Evolutionary conservation across 2,797 vertebrate species (phyloP).

Genomic region (Rhynchotus rufescens): DNA sequence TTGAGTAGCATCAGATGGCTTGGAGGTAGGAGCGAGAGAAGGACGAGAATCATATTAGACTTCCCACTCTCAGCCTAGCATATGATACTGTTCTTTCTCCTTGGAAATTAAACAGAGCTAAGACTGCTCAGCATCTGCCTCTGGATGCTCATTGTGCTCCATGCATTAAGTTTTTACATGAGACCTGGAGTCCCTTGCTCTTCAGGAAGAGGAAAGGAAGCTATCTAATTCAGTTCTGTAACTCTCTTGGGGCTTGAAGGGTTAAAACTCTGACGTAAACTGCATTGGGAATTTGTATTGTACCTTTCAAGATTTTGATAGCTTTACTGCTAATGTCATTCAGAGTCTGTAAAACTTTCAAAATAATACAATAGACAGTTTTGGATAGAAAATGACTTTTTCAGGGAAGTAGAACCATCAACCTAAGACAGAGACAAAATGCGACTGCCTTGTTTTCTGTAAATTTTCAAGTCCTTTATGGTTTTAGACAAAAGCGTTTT

Average conservation of each 20-base stretch:
- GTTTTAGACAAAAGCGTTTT: background rate
- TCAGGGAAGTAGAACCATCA: background rate
- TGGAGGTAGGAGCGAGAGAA: background rate
- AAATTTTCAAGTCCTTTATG: background rate
- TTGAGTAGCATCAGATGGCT: background rate
- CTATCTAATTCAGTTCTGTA: background rate
- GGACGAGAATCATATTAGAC: accelerated
- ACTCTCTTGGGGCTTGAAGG: background rate
- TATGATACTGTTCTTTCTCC: background rate
- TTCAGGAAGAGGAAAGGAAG: background rate
- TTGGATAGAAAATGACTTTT: background rate
- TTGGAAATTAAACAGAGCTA: background rate
- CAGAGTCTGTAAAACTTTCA: background rate
- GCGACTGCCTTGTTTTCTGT: too few species aligned
- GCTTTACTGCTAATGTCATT: background rate
- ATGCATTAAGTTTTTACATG: background rate
- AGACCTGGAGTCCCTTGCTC: background rate
- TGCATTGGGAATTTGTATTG: background rate
- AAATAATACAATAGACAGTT: background rate
- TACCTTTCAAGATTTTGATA: background rate
- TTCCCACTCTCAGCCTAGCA: background rate
- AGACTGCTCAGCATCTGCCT: background rate
- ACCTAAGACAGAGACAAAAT: background rate
- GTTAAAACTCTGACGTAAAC: background rate
- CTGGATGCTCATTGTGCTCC: background rate